Percentiles rank a stretch among this genome's conserved stretches.
phyloP scores from a whole-genome alignment of 2,888 invertebrate species.

The Leucania comma region DNA sequence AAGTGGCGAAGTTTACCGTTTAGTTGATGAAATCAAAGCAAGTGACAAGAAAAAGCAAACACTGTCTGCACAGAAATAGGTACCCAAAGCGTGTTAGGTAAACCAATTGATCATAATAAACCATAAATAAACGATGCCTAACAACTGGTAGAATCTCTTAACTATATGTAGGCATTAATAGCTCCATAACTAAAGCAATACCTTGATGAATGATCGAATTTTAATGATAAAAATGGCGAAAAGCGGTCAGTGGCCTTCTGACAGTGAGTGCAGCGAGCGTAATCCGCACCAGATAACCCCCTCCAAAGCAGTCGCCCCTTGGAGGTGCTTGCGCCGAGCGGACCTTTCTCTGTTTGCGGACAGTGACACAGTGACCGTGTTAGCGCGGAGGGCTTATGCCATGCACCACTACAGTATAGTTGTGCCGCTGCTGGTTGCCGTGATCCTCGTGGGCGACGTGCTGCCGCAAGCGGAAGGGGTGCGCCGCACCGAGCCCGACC shows the following conservation, averaged over 20 bases:
- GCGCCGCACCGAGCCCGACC: conserved; percentile 68
- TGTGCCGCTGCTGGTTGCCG: conserved; percentile 73
- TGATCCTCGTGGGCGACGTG: conserved; percentile 64
- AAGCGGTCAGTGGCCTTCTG: conserved; percentile 72
- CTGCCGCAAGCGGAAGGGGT: conserved; percentile 63
- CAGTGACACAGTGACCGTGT: conserved; percentile 89
- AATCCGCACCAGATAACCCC: conserved; percentile 84
- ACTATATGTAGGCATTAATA: conserved; percentile 1
- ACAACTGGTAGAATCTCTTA: not conserved
- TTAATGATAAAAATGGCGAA: conserved; percentile 52
- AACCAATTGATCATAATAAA: not conserved
- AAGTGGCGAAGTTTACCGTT: conserved; percentile 34
- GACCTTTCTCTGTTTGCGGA: conserved; percentile 85
- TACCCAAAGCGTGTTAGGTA: not conserved
- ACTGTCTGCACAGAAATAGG: conserved; percentile 4
- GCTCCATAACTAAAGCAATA: conserved; percentile 15
- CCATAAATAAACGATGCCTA: not conserved
- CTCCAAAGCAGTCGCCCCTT: conserved; percentile 73
- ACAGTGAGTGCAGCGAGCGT: conserved; percentile 71
- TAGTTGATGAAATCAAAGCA: conserved; percentile 41
- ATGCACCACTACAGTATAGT: conserved; percentile 79
- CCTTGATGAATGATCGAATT: conserved; percentile 36
- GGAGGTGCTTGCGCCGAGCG: conserved; percentile 71
- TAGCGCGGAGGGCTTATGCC: conserved; percentile 81
- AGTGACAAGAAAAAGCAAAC: conserved; percentile 14